Conservation (phyloP, 2,113 vertebrate species). For the Dicerorhinus sumatrensis region DNA sequence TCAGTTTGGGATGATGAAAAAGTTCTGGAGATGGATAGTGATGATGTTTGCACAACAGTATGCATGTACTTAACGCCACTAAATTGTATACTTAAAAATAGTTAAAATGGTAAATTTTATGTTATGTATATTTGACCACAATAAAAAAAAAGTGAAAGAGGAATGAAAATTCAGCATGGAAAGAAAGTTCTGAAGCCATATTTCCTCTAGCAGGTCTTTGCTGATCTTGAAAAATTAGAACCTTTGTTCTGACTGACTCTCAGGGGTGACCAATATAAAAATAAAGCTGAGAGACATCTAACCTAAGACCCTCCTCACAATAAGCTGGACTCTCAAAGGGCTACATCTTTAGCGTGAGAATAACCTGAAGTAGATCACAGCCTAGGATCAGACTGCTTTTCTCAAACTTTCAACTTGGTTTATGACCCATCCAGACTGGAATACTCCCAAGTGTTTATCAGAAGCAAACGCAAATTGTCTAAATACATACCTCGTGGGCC, state of each 20-base stretch:
- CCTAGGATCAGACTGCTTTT: not conserved
- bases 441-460: not conserved
- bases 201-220: not conserved
- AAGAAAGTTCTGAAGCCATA: not conserved
- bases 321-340: not conserved
- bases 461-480: not conserved
- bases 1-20: not conserved
- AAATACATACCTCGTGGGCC: not conserved
- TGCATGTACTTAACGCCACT: not conserved
- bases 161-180: not conserved
- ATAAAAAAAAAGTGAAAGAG: not conserved
- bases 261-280: not conserved
- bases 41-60: not conserved
- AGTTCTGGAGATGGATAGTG: not conserved
- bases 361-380: not conserved
- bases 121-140: not conserved
- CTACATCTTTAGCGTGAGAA: not conserved
- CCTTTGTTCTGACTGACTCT: not conserved
- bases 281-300: not conserved
- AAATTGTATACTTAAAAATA: not conserved
- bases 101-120: not conserved
- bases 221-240: not conserved
- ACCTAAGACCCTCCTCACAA: not conserved
- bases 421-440: not conserved
- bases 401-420: not conserved